These are phyloP conservation scores for Arctia plantaginis DNA, from an alignment of 2,888 invertebrate species.

Conservation along the genomic window DNA sequence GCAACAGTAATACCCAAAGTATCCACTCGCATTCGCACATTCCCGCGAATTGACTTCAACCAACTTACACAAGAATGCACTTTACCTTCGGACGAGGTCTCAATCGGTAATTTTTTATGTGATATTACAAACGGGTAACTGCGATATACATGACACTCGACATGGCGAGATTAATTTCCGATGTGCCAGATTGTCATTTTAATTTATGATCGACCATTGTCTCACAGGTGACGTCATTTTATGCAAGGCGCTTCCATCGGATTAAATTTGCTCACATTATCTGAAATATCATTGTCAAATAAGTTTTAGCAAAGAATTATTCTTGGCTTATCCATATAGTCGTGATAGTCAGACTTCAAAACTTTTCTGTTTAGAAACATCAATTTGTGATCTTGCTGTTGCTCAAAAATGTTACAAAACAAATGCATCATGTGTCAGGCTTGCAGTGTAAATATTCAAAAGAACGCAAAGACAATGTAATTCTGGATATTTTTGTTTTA, in stretches of 20 bases:
- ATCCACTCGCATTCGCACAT: conserved; percentile 76
- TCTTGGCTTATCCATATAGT: not conserved
- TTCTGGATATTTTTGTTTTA: too few species aligned
- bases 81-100: conserved; percentile 76
- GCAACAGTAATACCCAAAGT: conserved; percentile 60
- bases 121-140: conserved; percentile 71
- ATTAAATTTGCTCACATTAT: conserved; percentile 60
- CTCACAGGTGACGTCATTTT: conserved; percentile 79
- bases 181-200: conserved; percentile 83
- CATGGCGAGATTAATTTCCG: conserved; percentile 83
- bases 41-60: conserved; percentile 77
- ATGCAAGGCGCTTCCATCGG: conserved; percentile 68
- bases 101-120: conserved; percentile 81
- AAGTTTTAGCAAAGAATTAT: not conserved
- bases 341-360: not conserved
- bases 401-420: not conserved
- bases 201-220: conserved; percentile 85
- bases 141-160: conserved; percentile 77
- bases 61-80: conserved; percentile 84
- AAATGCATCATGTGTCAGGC: too few species aligned
- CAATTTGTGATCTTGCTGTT: not conserved
- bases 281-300: conserved; percentile 44
- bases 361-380: not conserved
- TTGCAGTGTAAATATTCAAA: too few species aligned
- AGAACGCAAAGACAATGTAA: too few species aligned